These are phyloP conservation scores for Drosophila quinaria DNA, from an alignment of 2,888 invertebrate genomes.

Conservation along the genomic window DNA sequence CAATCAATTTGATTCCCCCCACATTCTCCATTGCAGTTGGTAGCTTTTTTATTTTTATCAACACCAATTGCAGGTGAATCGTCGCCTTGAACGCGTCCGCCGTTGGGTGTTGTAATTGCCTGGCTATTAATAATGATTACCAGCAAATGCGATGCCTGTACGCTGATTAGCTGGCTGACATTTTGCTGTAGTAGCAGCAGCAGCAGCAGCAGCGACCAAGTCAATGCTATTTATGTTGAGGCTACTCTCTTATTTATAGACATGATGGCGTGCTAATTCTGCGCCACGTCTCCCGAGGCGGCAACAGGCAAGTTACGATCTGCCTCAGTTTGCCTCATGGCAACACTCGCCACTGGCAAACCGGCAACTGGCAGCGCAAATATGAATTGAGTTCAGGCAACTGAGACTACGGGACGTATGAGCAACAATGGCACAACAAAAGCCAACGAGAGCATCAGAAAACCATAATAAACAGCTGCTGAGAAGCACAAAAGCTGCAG, in stretches of 20 bases:
- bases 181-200: conserved; percentile 54
- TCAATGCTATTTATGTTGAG: conserved; percentile 70
- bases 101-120: conserved; percentile 68
- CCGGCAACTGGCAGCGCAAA: conserved; percentile 18
- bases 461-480: conserved; percentile 58
- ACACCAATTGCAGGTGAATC: conserved; percentile 39
- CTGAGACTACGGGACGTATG: conserved; percentile 67
- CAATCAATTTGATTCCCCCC: conserved; percentile 40
- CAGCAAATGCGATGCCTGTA: conserved; percentile 67
- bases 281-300: conserved; percentile 56
- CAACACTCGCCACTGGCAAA: conserved; percentile 14
- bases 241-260: conserved; percentile 69
- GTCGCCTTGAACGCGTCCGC: conserved; percentile 49
- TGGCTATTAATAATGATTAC: conserved; percentile 77
- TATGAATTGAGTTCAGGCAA: conserved; percentile 65
- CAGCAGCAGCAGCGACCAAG: conserved; percentile 24
- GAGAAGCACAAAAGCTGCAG: conserved; percentile 45
- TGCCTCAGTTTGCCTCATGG: conserved; percentile 34
- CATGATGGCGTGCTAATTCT: conserved; percentile 72
- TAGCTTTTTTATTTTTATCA: conserved; percentile 37
- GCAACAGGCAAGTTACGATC: conserved; percentile 33
- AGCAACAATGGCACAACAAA: conserved; percentile 67
- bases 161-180: conserved; percentile 73
- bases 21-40: conserved; percentile 28
- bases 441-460: conserved; percentile 44